phyloP scores from a whole-genome alignment of 2,888 invertebrate genomes.

The Stramonita haemastoma region DNA sequence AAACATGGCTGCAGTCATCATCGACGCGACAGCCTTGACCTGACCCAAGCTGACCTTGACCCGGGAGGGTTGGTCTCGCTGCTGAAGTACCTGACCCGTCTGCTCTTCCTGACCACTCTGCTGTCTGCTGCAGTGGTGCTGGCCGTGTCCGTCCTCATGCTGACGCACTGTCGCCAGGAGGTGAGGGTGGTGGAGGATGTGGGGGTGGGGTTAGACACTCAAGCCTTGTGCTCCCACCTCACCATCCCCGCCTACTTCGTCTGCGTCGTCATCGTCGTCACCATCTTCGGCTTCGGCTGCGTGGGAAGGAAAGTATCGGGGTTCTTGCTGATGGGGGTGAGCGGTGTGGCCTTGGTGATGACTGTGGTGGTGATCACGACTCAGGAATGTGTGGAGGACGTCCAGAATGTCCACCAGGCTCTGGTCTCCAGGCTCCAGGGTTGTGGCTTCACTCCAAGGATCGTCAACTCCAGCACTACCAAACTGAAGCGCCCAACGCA shows the following conservation, averaged over 20 bases:
- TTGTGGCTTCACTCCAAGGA: slow-evolving; percentile 1
- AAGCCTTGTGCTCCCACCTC: slow-evolving; percentile 44
- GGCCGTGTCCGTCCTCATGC: slow-evolving; percentile 42
- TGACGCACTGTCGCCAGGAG: slow-evolving; percentile 42
- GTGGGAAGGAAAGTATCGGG: slow-evolving; percentile 49
- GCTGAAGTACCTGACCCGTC: slow-evolving; percentile 38
- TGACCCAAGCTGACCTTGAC: not conserved
- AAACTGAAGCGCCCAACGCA: not conserved
- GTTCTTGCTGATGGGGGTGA: slow-evolving; percentile 34
- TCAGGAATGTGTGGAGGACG: slow-evolving; percentile 13
- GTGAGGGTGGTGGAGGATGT: slow-evolving; percentile 28
- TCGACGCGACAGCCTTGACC: not conserved
- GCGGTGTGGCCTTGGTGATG: slow-evolving; percentile 32
- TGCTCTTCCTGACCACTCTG: slow-evolving; percentile 45
- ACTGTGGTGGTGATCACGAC: slow-evolving; percentile 28
- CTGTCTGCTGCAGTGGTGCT: slow-evolving; percentile 41
- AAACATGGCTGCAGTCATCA: not conserved
- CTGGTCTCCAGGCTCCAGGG: not conserved
- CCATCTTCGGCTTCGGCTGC: slow-evolving; percentile 51
- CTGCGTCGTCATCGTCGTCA: slow-evolving; percentile 46
- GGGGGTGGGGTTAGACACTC: slow-evolving; percentile 26
- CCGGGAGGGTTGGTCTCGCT: not conserved
- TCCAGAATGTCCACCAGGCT: not conserved
- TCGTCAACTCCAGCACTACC: not conserved
- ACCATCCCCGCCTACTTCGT: slow-evolving; percentile 49